Base-by-base conservation (phyloP, 92 coral and sea anemone species). In the Umimayanthus kanabou region DNA sequence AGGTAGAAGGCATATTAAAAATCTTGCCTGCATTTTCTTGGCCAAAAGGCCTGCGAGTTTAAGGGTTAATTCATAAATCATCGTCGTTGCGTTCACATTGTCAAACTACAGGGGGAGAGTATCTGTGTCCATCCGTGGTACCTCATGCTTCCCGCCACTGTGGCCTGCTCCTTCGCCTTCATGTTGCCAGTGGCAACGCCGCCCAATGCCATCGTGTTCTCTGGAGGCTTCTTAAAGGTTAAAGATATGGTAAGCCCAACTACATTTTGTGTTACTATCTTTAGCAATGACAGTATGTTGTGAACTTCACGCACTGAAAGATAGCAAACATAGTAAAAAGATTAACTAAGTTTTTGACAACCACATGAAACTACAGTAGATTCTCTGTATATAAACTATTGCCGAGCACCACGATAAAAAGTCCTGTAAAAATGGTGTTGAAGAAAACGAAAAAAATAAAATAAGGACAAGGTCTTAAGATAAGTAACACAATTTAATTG, bases 151-250 rank as follows among this genome's bases (percentile, higher is more conserved):
- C 98, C 98, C 5, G 98, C 98, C 23, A 92, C 98, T 6, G 92
- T 96, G 0, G 89, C 98, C 22, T 96, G 98, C 85, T 96, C 98
- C 10, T 96, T 96, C 64, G 98, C 98, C 58, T 96, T 96, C 88
- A 96, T 94, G 98, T 75, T 96, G 15, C 98, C 98, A 3, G 98
- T 96, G 16, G 98, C 98, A 18, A 96, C 98, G 10, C 98, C 98
- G 33, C 98, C 98, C 79, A 96, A 96, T 85, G 98, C 98, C 7
- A 96, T 96, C 6, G 95, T 96, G 53, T 96, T 96, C 69, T 83
- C 98, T 28, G 96, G 98, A 1, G 98, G 98, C 7, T 87, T 79
- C 40, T 95, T 96, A n/a, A 93, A 88, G 87, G 98, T 96, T 8
- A 78, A 92, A 26, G 98, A 96, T 72, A 96, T 96, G 98, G 98